Percentiles rank a stretch among this genome's conserved stretches.
Evolutionary conservation across 2,113 vertebrate genomes (phyloP).

Genomic region (Neogobius melanostomus): DNA sequence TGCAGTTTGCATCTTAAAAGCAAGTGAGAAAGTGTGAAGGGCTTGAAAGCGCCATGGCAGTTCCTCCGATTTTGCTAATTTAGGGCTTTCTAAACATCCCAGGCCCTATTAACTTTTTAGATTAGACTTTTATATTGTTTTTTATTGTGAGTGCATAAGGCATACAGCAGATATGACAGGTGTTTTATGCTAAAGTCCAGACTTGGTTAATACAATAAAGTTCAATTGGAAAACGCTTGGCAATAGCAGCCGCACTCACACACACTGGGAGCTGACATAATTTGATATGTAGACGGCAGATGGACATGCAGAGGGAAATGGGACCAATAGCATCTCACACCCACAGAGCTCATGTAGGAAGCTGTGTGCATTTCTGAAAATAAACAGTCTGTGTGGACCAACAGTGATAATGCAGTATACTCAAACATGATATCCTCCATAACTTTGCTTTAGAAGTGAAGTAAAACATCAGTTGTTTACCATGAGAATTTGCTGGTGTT

Average conservation of each 20-base stretch:
- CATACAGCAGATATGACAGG: background rate
- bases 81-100: too few relatives aligned
- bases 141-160: background rate
- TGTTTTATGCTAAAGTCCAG: constrained; percentile 1
- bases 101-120: too few relatives aligned
- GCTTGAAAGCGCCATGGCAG: too few relatives aligned
- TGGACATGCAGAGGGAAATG: constrained; percentile 38
- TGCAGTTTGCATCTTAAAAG: too few relatives aligned
- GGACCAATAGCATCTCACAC: constrained; percentile 18
- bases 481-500: too few relatives aligned
- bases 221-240: background rate
- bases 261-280: constrained; percentile 11
- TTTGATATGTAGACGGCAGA: constrained; percentile 42
- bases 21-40: too few relatives aligned
- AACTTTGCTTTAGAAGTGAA: too few relatives aligned
- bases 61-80: too few relatives aligned
- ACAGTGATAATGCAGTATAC: constrained; percentile 5
- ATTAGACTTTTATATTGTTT: too few relatives aligned
- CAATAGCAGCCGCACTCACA: background rate
- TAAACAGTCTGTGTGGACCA: constrained; percentile 37
- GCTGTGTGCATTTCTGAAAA: constrained; percentile 39
- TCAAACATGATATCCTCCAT: background rate
- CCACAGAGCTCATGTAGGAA: constrained; percentile 26
- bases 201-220: background rate
- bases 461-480: too few relatives aligned